Conservation (phyloP, 2,888 invertebrate genomes). For the Euzophera pinguis region DNA sequence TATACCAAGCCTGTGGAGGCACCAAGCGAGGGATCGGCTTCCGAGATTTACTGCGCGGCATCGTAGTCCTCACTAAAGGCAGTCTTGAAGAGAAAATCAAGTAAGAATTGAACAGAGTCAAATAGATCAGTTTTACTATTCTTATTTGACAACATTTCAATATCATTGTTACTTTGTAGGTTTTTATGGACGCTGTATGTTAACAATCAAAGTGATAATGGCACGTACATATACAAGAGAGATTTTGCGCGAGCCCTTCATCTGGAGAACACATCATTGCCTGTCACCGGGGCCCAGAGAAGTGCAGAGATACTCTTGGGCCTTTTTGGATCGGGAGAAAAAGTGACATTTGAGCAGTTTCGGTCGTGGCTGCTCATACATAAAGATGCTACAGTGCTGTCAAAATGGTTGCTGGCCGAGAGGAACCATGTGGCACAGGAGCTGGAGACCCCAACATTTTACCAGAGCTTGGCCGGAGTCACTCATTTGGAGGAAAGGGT, state of each 20-base stretch:
- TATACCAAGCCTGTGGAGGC: slow-evolving; percentile 92
- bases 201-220: slow-evolving; percentile 85
- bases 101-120: slow-evolving; percentile 52
- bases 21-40: slow-evolving; percentile 89
- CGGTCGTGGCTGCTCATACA: slow-evolving; percentile 88
- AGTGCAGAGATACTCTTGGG: slow-evolving; percentile 60
- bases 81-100: slow-evolving; percentile 91
- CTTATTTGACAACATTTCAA: not conserved
- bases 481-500: slow-evolving; percentile 91
- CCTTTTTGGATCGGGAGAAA: slow-evolving; percentile 62
- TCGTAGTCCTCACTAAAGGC: slow-evolving; percentile 92
- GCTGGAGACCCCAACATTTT: slow-evolving; percentile 93
- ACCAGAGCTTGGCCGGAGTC: slow-evolving; percentile 95
- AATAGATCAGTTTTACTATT: not conserved
- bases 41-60: slow-evolving; percentile 90
- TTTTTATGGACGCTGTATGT: slow-evolving; percentile 93
- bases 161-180: slow-evolving; percentile 49
- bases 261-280: slow-evolving; percentile 73
- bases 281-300: slow-evolving; percentile 47
- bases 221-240: slow-evolving; percentile 84
- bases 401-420: slow-evolving; percentile 89
- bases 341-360: slow-evolving; percentile 86
- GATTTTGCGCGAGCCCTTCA: slow-evolving; percentile 85
- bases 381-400: slow-evolving; percentile 87
- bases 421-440: slow-evolving; percentile 88